Evolutionary conservation across 2,888 invertebrate species (phyloP), one percentile per base, ranked within the genome.

Genomic region (Apamea epomidion): DNA sequence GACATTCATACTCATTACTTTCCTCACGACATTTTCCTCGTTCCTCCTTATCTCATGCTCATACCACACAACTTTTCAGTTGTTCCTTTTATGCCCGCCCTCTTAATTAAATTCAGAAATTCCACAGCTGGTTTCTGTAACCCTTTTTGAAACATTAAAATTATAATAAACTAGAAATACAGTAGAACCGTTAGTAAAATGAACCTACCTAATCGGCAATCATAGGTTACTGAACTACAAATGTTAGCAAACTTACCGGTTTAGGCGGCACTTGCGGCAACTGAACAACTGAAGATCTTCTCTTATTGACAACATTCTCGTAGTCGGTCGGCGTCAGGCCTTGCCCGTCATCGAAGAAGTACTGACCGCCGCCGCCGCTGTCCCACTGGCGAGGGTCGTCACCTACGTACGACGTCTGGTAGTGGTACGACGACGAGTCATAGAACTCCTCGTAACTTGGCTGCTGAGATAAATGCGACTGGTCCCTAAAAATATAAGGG

Each of bases 321-420:
- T 97, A 97, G 91, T 97, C 97, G 6, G 97, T 97, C 58, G 97
- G 95, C 80, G 97, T 95, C 84, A 95, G 94, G 1, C 96, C 96
- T 74, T 94, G 95, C 62, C 94, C 93, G 42, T 97, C 97, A 64
- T 95, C 95, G 88, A 93, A 94, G 90, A 95, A 94, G 91, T 95
- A 97, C 86, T 94, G 97, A 94, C 98, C 98, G 91, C 98, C 98
- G 69, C 98, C 98, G 92, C 98, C 98, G 68, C 98, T 98, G 91
- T 98, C 98, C 98, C 98, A 98, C 90, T 98, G 98, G 18, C 98
- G 96, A 89, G 98, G 97, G 92, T 98, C 98, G 81, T 98, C 98
- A 6, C 94, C 94, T 8, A 94, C 92, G 91, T 95, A 96, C 77
- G 95, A 97, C 96, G 93, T 92, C 93, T 98, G 98, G 93, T 97